Percentiles rank a stretch among this genome's conserved stretches.
phyloP scores from a whole-genome alignment of 2,888 invertebrate genomes.

The Sepioteuthis lessoniana region DNA sequence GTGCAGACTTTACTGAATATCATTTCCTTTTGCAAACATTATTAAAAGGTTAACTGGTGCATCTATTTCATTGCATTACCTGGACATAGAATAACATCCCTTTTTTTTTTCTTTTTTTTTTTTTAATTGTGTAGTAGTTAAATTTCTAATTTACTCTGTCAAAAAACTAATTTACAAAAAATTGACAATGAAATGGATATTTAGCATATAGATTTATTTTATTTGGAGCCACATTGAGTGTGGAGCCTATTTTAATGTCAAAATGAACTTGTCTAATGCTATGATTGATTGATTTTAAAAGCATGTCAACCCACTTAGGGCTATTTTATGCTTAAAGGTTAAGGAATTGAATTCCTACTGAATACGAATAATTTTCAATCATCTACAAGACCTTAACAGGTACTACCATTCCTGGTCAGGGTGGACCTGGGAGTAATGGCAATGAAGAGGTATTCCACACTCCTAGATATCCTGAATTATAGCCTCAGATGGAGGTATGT shows the following conservation, averaged over 20 bases:
- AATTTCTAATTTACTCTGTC: background rate
- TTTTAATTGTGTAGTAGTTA: background rate
- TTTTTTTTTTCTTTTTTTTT: background rate
- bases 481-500: too few relatives aligned
- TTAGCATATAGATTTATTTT: background rate
- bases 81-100: background rate
- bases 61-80: background rate
- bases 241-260: background rate
- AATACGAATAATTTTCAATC: too few relatives aligned
- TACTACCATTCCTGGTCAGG: too few relatives aligned
- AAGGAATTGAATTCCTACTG: too few relatives aligned
- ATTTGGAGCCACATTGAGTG: background rate
- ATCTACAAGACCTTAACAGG: too few relatives aligned
- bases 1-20: background rate
- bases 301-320: too few relatives aligned
- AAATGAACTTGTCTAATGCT: too few relatives aligned
- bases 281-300: too few relatives aligned
- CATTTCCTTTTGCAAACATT: background rate
- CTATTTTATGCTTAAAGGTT: too few relatives aligned
- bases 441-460: too few relatives aligned
- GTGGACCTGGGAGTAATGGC: too few relatives aligned
- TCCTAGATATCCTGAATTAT: too few relatives aligned
- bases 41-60: background rate
- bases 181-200: background rate
- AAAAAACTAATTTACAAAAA: background rate